Evolutionary conservation across 2,888 invertebrate genomes (phyloP).

Genomic region (Amblyteles armatorius): DNA sequence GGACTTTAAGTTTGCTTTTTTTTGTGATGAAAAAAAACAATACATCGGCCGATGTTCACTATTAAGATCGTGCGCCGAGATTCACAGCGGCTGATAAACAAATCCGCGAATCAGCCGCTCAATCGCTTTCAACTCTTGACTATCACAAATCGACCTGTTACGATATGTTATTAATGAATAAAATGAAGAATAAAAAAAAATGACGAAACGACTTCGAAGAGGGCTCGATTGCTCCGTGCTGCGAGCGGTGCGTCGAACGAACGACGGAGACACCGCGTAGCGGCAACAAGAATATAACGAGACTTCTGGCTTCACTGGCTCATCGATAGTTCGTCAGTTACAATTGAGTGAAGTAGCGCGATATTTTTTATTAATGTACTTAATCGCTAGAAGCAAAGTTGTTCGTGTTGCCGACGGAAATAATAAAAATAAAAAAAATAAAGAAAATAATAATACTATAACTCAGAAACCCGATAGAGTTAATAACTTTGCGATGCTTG

Average conservation of each 20-base stretch:
- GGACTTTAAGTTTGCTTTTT: conserved; percentile 29
- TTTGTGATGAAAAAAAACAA: conserved; percentile 14
- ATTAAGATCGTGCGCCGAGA: conserved; percentile 17
- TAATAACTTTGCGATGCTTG: conserved; percentile 28
- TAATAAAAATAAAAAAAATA: conserved; percentile 1
- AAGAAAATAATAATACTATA: background rate
- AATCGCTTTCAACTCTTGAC: conserved; percentile 59
- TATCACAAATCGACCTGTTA: conserved; percentile 42
- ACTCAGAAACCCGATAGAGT: conserved; percentile 27
- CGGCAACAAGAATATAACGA: conserved; percentile 41
- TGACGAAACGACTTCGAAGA: conserved; percentile 56
- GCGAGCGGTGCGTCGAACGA: conserved; percentile 19
- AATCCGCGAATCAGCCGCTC: conserved; percentile 42
- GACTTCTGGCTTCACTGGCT: conserved; percentile 71
- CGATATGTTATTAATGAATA: conserved; percentile 37
- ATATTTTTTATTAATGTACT: conserved; percentile 80
- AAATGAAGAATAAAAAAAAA: conserved; percentile 19
- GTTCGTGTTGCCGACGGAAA: conserved; percentile 49
- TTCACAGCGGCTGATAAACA: conserved; percentile 31
- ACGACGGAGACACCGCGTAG: conserved; percentile 15
- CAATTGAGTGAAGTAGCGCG: conserved; percentile 75
- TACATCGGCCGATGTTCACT: conserved; percentile 36
- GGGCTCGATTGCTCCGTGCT: conserved; percentile 1
- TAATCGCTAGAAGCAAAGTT: conserved; percentile 72
- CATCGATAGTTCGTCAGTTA: conserved; percentile 71